These are phyloP conservation scores for Coracias cyanogaster DNA, from an alignment of 2,797 vertebrate genomes.

Conservation along the genomic window DNA sequence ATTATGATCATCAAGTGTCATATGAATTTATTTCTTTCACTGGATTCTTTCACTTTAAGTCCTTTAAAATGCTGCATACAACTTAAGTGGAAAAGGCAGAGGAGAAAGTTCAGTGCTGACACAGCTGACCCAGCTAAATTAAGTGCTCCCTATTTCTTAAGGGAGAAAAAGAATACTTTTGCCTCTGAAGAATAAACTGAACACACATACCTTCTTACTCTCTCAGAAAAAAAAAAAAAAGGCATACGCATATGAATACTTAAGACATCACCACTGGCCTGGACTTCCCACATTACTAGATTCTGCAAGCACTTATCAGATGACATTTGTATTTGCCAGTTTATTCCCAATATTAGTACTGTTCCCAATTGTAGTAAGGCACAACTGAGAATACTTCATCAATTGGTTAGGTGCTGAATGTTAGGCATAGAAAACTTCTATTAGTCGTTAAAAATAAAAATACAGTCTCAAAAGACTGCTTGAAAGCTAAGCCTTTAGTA, in stretches of 20 bases:
- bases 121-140: neutral
- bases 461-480: neutral
- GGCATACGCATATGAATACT: neutral
- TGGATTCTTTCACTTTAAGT: neutral
- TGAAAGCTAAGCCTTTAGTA: neutral
- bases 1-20: neutral
- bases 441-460: neutral
- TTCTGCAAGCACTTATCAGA: neutral
- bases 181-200: neutral
- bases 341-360: neutral
- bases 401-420: neutral
- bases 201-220: neutral
- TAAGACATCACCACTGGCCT: neutral
- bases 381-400: neutral
- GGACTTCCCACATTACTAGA: neutral
- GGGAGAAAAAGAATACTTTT: neutral
- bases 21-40: neutral
- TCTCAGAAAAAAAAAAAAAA: neutral
- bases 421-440: neutral
- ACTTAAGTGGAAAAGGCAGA: neutral
- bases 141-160: neutral
- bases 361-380: neutral
- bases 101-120: neutral
- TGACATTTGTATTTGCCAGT: neutral
- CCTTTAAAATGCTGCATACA: neutral